Base-by-base conservation (phyloP, 2,113 vertebrate genomes). In the Nothocercus nigrocapillus region DNA sequence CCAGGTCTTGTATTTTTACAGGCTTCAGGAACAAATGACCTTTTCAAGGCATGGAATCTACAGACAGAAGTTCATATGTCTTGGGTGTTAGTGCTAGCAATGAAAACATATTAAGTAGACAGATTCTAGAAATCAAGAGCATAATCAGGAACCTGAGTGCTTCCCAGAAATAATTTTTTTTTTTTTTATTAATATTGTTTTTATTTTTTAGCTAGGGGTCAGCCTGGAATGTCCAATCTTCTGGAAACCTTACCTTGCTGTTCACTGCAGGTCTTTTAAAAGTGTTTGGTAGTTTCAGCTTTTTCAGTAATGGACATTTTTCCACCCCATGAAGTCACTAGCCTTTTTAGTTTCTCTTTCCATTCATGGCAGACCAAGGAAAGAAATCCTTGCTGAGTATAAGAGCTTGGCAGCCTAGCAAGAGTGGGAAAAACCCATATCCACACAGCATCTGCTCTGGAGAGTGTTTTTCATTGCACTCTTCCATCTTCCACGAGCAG, bases 11-110 rank as follows among this genome's bases (percentile, higher is more conserved):
- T 56, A 30, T 36, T 67, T 79, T 75, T 2, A 36, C 36, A 88
- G 61, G 68, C 59, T 90, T 84, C 64, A 93, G 32, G 66, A 88
- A 72, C 61, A 89, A 90, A 84, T 93, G n/a, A 64, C 9, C n/a
- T 32, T 72, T 89, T 78, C 83, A 75, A 86, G 77, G 80, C 61
- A 56, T 7, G 20, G 61, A 63, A 42, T 56, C 83, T 81, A 38
- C 62, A 45, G 42, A 69, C 16, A 47, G 36, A 36, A 5, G 44
- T 28, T 25, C 62, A 58, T 70, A 82, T 0, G 0, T 38, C 72
- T 68, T 68, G 90, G 61, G 82, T 88, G 38, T 11, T 70, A 32
- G 32, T 79, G 47, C 36, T 59, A 63, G 79, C 54, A 56, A 11
- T 61, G 76, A 87, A 45, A 86, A 68, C 15, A 77, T 76, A 87